Evolutionary conservation across 2,888 invertebrate genomes (phyloP).

Genomic region (Ennomos quercinarius): DNA sequence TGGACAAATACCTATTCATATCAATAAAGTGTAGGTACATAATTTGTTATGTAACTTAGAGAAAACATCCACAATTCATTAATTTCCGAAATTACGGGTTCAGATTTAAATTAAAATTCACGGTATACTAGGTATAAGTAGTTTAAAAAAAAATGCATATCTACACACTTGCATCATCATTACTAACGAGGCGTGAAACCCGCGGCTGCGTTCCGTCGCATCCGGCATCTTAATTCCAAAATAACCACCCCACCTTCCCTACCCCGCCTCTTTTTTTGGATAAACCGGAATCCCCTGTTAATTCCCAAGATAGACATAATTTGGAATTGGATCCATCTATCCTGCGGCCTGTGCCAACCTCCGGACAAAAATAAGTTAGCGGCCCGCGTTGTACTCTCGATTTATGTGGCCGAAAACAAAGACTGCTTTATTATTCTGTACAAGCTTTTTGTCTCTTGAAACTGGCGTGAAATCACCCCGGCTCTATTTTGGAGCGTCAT

Average conservation of each 20-base stretch:
- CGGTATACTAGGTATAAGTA: too few relatives aligned
- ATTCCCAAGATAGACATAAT: conserved; percentile 87
- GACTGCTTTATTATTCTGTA: conserved; percentile 55
- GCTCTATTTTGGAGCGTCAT: background rate
- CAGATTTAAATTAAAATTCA: too few relatives aligned
- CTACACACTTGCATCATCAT: too few relatives aligned
- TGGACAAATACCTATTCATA: too few relatives aligned
- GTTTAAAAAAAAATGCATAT: too few relatives aligned
- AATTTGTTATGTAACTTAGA: background rate
- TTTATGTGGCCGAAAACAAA: conserved; percentile 79
- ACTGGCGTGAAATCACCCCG: conserved; percentile 31
- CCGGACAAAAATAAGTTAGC: conserved; percentile 82
- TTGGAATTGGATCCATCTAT: conserved; percentile 87
- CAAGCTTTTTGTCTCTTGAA: conserved; percentile 50
- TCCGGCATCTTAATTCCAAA: conserved; percentile 86
- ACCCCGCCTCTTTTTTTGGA: conserved; percentile 71
- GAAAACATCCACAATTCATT: too few relatives aligned
- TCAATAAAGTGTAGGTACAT: too few relatives aligned
- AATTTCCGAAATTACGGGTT: too few relatives aligned
- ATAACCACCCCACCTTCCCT: conserved; percentile 74
- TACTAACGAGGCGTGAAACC: conserved; percentile 79
- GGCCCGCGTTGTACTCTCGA: conserved; percentile 60
- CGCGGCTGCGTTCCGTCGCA: conserved; percentile 74
- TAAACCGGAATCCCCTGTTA: conserved; percentile 84
- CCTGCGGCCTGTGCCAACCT: conserved; percentile 75